These are phyloP conservation scores for Pagrus major DNA, from an alignment of 2,113 vertebrate genomes.

Conservation along the genomic window DNA sequence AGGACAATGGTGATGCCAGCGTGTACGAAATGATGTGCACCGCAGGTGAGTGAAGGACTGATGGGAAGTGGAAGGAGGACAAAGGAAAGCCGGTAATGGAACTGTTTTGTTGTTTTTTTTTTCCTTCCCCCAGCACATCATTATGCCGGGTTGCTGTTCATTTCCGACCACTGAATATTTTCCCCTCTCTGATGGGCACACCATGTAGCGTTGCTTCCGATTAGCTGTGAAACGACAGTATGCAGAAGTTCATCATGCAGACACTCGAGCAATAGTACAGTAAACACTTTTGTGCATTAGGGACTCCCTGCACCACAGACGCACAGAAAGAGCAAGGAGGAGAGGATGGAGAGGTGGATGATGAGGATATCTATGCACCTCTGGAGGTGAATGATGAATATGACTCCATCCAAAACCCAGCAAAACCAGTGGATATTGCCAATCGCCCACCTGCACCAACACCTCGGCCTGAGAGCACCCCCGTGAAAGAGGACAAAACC, in stretches of 20 bases:
- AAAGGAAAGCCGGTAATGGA: conserved; percentile 47
- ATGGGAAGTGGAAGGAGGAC: conserved; percentile 47
- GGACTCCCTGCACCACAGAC: conserved; percentile 46
- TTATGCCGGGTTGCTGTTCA: conserved; percentile 46
- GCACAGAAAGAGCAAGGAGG: conserved; percentile 18
- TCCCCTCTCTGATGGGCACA: conserved; percentile 38
- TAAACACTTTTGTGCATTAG: conserved; percentile 60
- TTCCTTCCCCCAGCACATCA: neutral
- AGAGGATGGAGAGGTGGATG: conserved; percentile 47
- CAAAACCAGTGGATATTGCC: conserved; percentile 54
- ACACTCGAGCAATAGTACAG: conserved; percentile 15
- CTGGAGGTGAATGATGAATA: conserved; percentile 70
- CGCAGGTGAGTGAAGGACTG: conserved; percentile 73
- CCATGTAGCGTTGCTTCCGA: conserved; percentile 35
- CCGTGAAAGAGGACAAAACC: conserved; percentile 64
- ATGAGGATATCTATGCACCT: conserved; percentile 71
- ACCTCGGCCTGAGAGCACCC: conserved; percentile 76
- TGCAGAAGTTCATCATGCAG: conserved; percentile 20
- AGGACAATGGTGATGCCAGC: conserved; percentile 59
- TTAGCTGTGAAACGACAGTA: conserved; percentile 38
- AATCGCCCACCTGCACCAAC: conserved; percentile 85
- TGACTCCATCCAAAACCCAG: conserved; percentile 73
- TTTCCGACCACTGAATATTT: conserved; percentile 55
- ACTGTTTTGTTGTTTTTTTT: conserved; percentile 24
- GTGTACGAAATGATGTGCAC: conserved; percentile 80